phyloP scores from a whole-genome alignment of 2,888 invertebrate species.

The Ischnura elegans region DNA sequence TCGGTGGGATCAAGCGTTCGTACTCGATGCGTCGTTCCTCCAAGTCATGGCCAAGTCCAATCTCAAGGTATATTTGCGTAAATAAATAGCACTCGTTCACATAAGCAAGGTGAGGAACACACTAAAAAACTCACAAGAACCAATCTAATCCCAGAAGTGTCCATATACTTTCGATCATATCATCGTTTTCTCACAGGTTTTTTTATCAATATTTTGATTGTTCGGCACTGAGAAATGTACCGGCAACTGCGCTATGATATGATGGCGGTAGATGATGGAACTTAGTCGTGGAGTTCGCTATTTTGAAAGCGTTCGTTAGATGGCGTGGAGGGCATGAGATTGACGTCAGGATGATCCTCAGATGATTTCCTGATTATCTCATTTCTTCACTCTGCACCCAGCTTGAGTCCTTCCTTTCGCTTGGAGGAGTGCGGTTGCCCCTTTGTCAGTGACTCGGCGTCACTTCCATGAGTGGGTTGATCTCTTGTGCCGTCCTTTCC shows the following conservation, averaged over 20 bases:
- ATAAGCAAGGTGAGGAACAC: not conserved
- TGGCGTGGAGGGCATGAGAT: constrained; percentile 1
- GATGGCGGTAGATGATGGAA: not conserved
- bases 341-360: not conserved
- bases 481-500: constrained; percentile 55
- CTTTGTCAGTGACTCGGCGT: constrained; percentile 12
- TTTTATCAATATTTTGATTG: not conserved
- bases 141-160: not conserved
- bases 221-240: not conserved
- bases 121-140: not conserved
- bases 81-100: not conserved
- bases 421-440: not conserved
- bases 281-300: not conserved
- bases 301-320: not conserved
- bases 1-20: not conserved
- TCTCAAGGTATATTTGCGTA: not conserved
- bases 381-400: not conserved
- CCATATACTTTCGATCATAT: not conserved
- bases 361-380: not conserved
- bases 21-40: not conserved
- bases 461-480: constrained; percentile 56
- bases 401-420: not conserved
- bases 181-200: not conserved
- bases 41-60: not conserved
- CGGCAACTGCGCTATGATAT: not conserved